Evolutionary conservation across 2,888 invertebrate genomes (phyloP).

Genomic region (Cordilura impudica): DNA sequence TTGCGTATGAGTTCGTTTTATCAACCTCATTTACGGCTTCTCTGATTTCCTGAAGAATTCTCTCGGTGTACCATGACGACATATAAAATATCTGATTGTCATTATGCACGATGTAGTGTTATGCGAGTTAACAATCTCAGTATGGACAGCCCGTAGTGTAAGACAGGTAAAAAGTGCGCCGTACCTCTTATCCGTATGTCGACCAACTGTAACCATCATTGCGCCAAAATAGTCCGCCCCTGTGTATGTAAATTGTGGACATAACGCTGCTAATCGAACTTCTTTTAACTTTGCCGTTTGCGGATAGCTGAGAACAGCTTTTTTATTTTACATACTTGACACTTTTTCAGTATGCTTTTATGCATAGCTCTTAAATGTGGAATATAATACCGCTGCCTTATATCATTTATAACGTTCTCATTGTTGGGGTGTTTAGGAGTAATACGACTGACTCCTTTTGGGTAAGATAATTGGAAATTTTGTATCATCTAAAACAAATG

Average conservation of each 20-base stretch:
- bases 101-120: slow-evolving; percentile 54
- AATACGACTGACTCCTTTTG: slow-evolving; percentile 14
- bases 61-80: slow-evolving; percentile 59
- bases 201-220: too few relatives aligned
- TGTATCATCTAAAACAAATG: slow-evolving; percentile 3
- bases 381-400: slow-evolving; percentile 34
- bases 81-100: slow-evolving; percentile 50
- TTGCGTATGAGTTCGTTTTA: slow-evolving; percentile 18
- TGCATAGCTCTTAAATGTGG: slow-evolving; percentile 22
- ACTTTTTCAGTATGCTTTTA: slow-evolving; percentile 32
- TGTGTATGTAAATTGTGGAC: slow-evolving; percentile 45
- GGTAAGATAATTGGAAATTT: slow-evolving; percentile 26
- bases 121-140: slow-evolving; percentile 43
- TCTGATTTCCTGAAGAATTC: slow-evolving; percentile 56
- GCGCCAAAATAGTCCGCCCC: too few relatives aligned
- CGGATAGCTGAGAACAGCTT: slow-evolving; percentile 35
- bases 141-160: slow-evolving; percentile 54
- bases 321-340: slow-evolving; percentile 54
- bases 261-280: too few relatives aligned
- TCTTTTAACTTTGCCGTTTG: slow-evolving; percentile 50
- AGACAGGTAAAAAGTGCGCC: slow-evolving; percentile 60
- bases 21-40: slow-evolving; percentile 44
- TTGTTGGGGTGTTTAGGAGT: slow-evolving; percentile 2
- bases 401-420: not conserved
- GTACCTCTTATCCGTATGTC: slow-evolving; percentile 44